Percentiles rank a stretch among this genome's conserved stretches.
phyloP scores from a whole-genome alignment of 2,888 invertebrate species.

The Leptopilina syphax region DNA sequence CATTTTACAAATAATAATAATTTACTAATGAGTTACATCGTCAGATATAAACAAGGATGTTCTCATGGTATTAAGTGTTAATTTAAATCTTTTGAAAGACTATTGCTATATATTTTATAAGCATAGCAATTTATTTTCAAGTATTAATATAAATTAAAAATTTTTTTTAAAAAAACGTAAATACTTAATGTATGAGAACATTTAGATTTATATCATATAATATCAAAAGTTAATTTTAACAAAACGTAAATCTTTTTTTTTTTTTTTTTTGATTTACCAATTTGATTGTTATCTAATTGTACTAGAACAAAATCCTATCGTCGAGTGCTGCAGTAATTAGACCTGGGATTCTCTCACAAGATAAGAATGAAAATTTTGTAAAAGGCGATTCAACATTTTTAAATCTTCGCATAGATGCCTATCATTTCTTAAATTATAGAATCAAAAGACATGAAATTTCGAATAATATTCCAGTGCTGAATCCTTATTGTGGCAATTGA shows the following conservation, averaged over 20 bases:
- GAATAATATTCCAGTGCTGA: not conserved
- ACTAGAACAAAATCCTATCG: too few species aligned
- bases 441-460: conserved; percentile 1
- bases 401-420: not conserved
- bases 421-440: conserved; percentile 11
- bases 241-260: too few species aligned
- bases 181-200: too few species aligned
- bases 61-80: conserved; percentile 24
- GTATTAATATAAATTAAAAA: not conserved
- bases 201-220: too few species aligned
- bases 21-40: conserved; percentile 7
- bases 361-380: conserved; percentile 9
- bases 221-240: too few species aligned
- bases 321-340: not conserved
- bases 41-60: conserved; percentile 26
- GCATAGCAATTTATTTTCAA: not conserved
- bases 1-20: not conserved
- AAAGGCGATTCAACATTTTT: not conserved
- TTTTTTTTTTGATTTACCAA: too few species aligned
- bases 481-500: conserved; percentile 13
- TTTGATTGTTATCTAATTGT: too few species aligned
- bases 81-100: conserved; percentile 23
- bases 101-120: not conserved
- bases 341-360: not conserved
- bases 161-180: not conserved